Evolutionary conservation across 1,140 invertebrate species (phyloP).

Genomic region (Drosophila setifemur): DNA sequence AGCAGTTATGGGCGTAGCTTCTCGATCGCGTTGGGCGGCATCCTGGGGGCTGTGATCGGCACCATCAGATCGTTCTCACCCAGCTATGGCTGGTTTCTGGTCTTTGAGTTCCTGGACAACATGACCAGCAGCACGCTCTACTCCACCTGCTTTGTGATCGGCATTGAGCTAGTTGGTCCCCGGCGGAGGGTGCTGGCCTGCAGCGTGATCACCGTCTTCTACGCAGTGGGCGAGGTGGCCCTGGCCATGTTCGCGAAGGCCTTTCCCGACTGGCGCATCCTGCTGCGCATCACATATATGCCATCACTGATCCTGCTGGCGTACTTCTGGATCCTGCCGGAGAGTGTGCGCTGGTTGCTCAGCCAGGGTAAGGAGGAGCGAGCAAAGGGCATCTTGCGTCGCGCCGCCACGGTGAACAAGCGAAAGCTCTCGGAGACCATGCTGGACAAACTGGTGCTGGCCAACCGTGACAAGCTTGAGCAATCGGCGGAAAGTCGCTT

Average conservation of each 20-base stretch:
- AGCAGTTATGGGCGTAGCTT: conserved; percentile 86
- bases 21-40: conserved; percentile 85
- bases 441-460: conserved; percentile 82
- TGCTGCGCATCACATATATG: conserved; percentile 87
- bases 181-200: conserved; percentile 89
- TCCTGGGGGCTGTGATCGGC: conserved; percentile 85
- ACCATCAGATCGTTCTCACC: conserved; percentile 86
- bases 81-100: conserved; percentile 85
- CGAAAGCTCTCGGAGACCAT: conserved; percentile 84
- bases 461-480: conserved; percentile 72
- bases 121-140: conserved; percentile 86
- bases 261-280: conserved; percentile 87
- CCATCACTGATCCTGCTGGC: conserved; percentile 86
- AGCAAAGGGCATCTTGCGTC: conserved; percentile 85
- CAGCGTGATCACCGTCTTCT: conserved; percentile 87
- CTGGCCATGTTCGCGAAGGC: conserved; percentile 87
- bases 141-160: conserved; percentile 85
- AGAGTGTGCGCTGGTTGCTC: conserved; percentile 90
- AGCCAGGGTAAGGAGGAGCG: conserved; percentile 87
- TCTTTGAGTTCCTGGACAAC: conserved; percentile 87
- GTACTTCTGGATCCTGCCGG: conserved; percentile 85
- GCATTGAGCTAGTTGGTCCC: conserved; percentile 90
- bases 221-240: conserved; percentile 88
- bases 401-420: conserved; percentile 88
- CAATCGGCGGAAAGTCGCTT: conserved; percentile 78